These are phyloP conservation scores for Lasius platythorax DNA, from an alignment of 2,888 invertebrate species.

Conservation along the genomic window DNA sequence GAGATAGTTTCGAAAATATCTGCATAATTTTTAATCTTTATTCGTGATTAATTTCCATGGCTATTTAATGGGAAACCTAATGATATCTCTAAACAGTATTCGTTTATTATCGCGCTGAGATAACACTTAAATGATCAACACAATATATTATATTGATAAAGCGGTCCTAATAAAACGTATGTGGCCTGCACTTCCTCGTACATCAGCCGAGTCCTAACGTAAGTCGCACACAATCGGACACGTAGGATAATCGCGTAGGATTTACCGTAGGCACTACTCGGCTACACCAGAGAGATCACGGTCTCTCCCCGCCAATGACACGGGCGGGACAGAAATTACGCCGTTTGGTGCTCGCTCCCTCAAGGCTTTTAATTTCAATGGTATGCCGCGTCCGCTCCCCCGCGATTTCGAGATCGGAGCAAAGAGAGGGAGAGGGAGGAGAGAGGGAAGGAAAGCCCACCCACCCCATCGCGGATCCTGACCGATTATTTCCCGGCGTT, in stretches of 20 bases:
- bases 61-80: not conserved
- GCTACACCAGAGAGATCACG: slow-evolving; percentile 60
- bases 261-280: slow-evolving; percentile 73
- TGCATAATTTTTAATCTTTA: not conserved
- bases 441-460: not conserved
- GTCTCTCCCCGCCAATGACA: slow-evolving; percentile 66
- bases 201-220: slow-evolving; percentile 54
- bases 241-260: slow-evolving; percentile 70
- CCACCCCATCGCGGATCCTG: slow-evolving; percentile 29
- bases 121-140: not conserved
- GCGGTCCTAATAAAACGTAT: not conserved
- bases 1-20: not conserved
- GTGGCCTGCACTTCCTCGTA: not conserved
- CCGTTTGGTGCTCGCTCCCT: slow-evolving; percentile 61
- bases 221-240: slow-evolving; percentile 58
- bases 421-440: no score
- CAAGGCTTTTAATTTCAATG: slow-evolving; percentile 78
- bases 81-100: not conserved
- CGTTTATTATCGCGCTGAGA: not conserved
- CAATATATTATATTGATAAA: not conserved
- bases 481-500: slow-evolving; percentile 53
- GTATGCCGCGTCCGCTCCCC: slow-evolving; percentile 68
- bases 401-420: slow-evolving; percentile 32
- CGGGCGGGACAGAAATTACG: slow-evolving; percentile 73
- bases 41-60: not conserved